phyloP scores from a whole-genome alignment of 2,888 invertebrate species.

The Sarcophaga carnaria region DNA sequence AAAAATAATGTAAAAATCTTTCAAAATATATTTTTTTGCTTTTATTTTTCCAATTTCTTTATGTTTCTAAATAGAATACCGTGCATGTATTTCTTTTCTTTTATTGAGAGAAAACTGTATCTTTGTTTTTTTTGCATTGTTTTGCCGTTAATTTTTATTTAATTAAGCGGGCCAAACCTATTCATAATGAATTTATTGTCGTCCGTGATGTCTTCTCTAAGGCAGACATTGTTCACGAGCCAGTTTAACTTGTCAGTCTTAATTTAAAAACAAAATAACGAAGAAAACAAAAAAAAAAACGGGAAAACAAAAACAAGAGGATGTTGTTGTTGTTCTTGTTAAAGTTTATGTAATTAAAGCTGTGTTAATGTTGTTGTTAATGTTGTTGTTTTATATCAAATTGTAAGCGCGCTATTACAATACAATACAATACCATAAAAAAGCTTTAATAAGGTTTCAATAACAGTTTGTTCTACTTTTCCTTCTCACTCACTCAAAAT shows the following conservation, averaged over 20 bases:
- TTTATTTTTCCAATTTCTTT: too few relatives aligned
- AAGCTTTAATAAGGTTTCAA: constrained; percentile 1
- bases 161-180: neutral
- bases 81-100: too few relatives aligned
- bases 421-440: neutral
- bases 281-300: neutral
- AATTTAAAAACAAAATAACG: neutral
- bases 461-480: neutral
- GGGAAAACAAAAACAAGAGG: neutral
- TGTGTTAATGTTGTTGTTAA: neutral
- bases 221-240: neutral
- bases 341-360: neutral
- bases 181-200: neutral
- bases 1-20: too few relatives aligned
- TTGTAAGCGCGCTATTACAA: neutral
- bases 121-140: neutral
- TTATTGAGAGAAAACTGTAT: too few relatives aligned
- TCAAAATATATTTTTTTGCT: too few relatives aligned
- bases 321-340: neutral
- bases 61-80: too few relatives aligned
- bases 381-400: neutral
- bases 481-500: neutral
- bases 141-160: neutral
- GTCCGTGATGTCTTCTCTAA: neutral
- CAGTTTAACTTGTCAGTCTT: neutral